Base-by-base conservation (phyloP, 37 sponge, comb jelly and placozoan genomes). In the Cladorhizidae sp. region DNA sequence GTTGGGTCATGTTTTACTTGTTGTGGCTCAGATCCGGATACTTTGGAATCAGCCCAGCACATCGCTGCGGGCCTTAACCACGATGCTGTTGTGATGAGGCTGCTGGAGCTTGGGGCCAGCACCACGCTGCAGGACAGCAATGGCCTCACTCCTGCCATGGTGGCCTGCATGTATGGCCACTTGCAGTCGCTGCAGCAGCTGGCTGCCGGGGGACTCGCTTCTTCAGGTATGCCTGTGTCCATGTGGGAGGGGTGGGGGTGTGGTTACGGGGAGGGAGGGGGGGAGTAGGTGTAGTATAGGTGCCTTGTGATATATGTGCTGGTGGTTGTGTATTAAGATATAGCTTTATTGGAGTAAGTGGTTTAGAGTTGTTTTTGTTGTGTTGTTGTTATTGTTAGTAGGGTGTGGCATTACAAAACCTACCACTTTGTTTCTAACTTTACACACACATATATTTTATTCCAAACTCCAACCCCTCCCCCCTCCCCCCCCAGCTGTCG, bases 101-200 rank as follows among this genome's bases (percentile, higher is more conserved):
- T 96, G 18, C 77, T 96, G 73, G 90, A 83, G 22, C 85, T 83
- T 37, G 95, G 95, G 0, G 91, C 97, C 22, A 70, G 57, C 64
- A 43, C 62, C 15, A 39, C 56, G 0, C 58, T 87, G 32, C 85
- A 84, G 71, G 86, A 94, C 67, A 62, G 17, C 12, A 36, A 79
- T 49, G 97, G 97, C 5, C 36, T 64, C 49, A 91, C 88, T 12
- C 84, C 97, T 58, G 76, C 91, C n/a, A 96, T 96, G 97, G 76
- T 68, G 1, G 97, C 97, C 1, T 89, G 89, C 31, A 49, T 77
- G 43, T 90, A 91, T 57, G 97, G 97, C 32, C 97, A 96, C 71
- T 28, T 90, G n/a, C 95, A 93, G 70, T 75, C 86, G 7, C 83
- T 96, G 31, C 85, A 93, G 54, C 36, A 67, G 26, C 86, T 96